Evolutionary conservation across 2,888 invertebrate genomes (phyloP), one percentile per base, ranked within the genome.

Genomic region (Hemistola chrysoprasaria): DNA sequence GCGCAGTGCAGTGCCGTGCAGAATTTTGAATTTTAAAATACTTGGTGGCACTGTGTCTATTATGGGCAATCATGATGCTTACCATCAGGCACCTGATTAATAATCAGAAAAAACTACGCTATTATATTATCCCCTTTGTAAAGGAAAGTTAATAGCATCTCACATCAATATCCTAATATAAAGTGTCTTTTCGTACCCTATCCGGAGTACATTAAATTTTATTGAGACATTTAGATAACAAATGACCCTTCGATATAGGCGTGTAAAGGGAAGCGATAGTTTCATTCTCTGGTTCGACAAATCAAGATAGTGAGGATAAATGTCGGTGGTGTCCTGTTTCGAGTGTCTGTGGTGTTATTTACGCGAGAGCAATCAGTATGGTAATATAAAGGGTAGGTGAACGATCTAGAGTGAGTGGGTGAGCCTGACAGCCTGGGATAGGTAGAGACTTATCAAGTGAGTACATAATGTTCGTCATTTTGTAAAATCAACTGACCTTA

Each of bases 311-410:
- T 72, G 73, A 74, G 65, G 75, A 78, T 82, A 78, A 76, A 73
- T 53, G 75, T 73, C 73, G 73, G 65, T 43, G 67, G 77, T 77
- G 71, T 80, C 65, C 65, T 75, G 72, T 81, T 79, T 77, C 76
- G 63, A 73, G 72, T n/a, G 60, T 67, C 69, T 68, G 63, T 73
- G 66, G 71, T 73, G 71, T 73, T 78, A 76, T 80, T 78, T 78
- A 78, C 68, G 72, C 72, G 65, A 62, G 62, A 68, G 70, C 80
- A 83, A 86, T 86, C 85, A 81, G 78, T 83, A 84, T 86, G 84
- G 76, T 79, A 86, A 86, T 61, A 92, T 78, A 71, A 80, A 65
- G 80, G 81, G 79, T 85, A 77, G 82, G 81, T 82, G 85, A 87
- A 84, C 64, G 84, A 72, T 81, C 85, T 78, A 70, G 73, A 71